These are phyloP conservation scores for Notodonta ziczac DNA, from an alignment of 2,888 invertebrate genomes.

Conservation along the genomic window DNA sequence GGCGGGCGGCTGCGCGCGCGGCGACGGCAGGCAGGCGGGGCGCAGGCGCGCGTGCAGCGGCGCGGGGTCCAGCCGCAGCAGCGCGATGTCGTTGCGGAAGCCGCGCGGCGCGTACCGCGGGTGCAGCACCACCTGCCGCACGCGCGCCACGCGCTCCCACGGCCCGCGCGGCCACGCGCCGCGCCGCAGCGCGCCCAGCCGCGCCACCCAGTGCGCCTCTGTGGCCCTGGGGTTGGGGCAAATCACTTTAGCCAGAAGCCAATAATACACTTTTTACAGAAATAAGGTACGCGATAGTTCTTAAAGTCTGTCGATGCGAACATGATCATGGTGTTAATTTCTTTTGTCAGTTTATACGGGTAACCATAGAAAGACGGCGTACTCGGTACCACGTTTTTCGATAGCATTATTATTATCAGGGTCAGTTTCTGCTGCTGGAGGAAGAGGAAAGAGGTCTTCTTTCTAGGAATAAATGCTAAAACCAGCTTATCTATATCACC, in stretches of 20 bases:
- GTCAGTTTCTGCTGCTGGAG: too few relatives aligned
- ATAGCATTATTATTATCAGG: too few relatives aligned
- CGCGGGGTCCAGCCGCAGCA: slow-evolving; percentile 85
- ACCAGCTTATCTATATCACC: too few relatives aligned
- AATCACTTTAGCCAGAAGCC: too few relatives aligned
- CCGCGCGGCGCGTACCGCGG: slow-evolving; percentile 90
- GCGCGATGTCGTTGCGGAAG: slow-evolving; percentile 91
- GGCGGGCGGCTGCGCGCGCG: slow-evolving; percentile 83
- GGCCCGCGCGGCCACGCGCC: slow-evolving; percentile 90
- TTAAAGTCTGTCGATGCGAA: too few relatives aligned
- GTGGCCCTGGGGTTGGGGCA: slow-evolving; percentile 81
- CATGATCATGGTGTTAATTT: too few relatives aligned
- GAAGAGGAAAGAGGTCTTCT: too few relatives aligned
- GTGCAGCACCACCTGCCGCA: slow-evolving; percentile 87
- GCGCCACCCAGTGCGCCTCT: slow-evolving; percentile 91
- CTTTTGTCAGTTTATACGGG: too few relatives aligned
- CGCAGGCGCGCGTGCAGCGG: slow-evolving; percentile 79
- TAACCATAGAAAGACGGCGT: too few relatives aligned
- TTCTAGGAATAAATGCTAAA: too few relatives aligned
- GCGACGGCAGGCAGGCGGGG: slow-evolving; percentile 83
- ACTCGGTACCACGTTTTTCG: too few relatives aligned
- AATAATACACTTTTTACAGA: not conserved
- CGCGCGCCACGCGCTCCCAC: slow-evolving; percentile 88
- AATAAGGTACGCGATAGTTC: too few relatives aligned
- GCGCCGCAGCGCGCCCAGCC: slow-evolving; percentile 89